These are phyloP conservation scores for Stratiomys singularior DNA, from an alignment of 2,888 invertebrate species.

Conservation along the genomic window DNA sequence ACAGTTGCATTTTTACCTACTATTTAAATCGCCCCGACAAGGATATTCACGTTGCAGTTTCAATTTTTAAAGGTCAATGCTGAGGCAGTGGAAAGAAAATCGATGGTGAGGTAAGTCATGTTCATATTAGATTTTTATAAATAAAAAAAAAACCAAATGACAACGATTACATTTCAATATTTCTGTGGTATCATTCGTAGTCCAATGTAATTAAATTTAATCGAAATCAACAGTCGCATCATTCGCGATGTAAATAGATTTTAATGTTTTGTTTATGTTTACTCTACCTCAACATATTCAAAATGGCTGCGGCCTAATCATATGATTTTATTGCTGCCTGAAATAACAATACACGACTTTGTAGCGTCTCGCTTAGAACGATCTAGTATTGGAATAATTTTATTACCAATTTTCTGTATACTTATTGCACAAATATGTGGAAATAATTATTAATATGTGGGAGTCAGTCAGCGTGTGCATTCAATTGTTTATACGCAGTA, in stretches of 20 bases:
- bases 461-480: too few relatives aligned
- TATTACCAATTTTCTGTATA: not conserved
- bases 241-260: not conserved
- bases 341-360: not conserved
- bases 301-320: constrained; percentile 16
- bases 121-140: not conserved
- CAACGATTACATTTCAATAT: too few relatives aligned
- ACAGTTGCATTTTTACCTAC: not conserved
- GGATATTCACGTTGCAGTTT: not conserved
- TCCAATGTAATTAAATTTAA: too few relatives aligned
- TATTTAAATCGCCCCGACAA: not conserved
- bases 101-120: constrained; percentile 1
- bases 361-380: not conserved
- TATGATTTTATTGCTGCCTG: not conserved
- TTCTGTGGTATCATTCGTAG: too few relatives aligned
- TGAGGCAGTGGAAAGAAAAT: constrained; percentile 4
- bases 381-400: not conserved
- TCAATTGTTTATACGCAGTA: too few relatives aligned
- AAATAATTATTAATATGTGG: not conserved
- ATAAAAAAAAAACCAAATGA: too few relatives aligned
- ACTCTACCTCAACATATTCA: not conserved
- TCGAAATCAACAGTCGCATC: too few relatives aligned
- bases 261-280: constrained; percentile 31
- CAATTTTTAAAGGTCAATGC: constrained; percentile 14
- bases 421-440: not conserved